Evolutionary conservation across 2,888 invertebrate genomes (phyloP), one percentile per base, ranked within the genome.

Genomic region (Noctua janthe): DNA sequence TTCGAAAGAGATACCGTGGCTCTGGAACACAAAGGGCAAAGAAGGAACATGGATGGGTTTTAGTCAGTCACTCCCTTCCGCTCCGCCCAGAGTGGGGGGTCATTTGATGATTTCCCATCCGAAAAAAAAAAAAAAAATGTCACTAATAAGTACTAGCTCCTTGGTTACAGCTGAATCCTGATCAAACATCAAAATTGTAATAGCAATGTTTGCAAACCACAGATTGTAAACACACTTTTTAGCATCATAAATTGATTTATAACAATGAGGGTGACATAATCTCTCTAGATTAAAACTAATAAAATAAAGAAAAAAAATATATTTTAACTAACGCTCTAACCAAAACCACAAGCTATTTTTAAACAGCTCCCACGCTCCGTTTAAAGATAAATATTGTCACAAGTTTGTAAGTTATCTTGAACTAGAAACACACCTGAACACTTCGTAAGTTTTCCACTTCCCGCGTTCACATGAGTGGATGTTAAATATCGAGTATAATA

Each of bases 341-440:
- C 29, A 35, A 47, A 2, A n/a, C 20, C 11, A 11, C 35, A 4
- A 49, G 39, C 23, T 67, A 29, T 49, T 62, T 74, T 29, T 15
- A 70, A 64, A 43, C 29, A 5, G 54, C 23, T 69, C 29, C 35
- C 43, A 51, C 35, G 29, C 51, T 74, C 13, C 5, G 23, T 71
- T 56, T 35, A 13, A 56, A 66, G 20, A 81, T 76, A 81, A 70
- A 78, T 71, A n/a, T 70, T n/a, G 17, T 17, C 23, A n/a, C 29
- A 39, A 81, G 76, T 64, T 64, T 29, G 6, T 56, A 43, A 56
- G 39, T 81, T 66, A 62, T 62, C 56, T 43, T 73, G 47, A 43
- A 20, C n/a, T 56, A 66, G 51, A 64, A 66, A 62, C 59, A 73
- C 82, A 82, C 78, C 78, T 82, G 78, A 62, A 43, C 77, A 76